Conservation (phyloP, 2,797 vertebrate genomes). For the Cuniculus paca region DNA sequence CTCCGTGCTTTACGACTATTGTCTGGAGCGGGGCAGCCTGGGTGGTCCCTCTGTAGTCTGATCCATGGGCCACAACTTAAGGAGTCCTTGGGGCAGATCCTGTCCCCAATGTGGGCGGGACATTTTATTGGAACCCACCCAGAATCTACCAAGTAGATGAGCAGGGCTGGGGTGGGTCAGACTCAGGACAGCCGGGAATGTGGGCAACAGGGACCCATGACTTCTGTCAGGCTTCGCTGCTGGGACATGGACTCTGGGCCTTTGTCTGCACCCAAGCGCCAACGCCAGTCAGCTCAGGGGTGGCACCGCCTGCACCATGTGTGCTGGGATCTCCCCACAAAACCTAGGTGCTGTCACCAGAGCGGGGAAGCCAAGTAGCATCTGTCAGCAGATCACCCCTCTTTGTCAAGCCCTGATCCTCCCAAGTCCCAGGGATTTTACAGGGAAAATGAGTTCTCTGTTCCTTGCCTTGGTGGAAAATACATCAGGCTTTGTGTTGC, state of each 20-base stretch:
- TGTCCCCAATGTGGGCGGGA: accelerated
- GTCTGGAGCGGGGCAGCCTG: not conserved
- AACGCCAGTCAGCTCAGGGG: not conserved
- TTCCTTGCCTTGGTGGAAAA: not conserved
- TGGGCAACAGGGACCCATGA: accelerated
- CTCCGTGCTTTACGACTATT: accelerated
- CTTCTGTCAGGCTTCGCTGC: accelerated
- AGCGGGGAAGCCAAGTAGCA: not conserved
- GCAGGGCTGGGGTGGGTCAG: not conserved
- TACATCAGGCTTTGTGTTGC: not conserved
- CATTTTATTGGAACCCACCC: not conserved
- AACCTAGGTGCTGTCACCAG: not conserved
- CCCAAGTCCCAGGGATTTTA: not conserved
- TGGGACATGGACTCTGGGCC: not conserved
- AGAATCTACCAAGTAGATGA: not conserved
- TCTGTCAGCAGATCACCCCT: not conserved
- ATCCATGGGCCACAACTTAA: not conserved
- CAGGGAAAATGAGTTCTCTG: not conserved
- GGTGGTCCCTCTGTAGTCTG: not conserved
- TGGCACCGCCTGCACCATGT: no score
- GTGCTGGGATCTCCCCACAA: not conserved
- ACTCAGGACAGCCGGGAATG: not conserved
- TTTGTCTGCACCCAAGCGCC: not conserved
- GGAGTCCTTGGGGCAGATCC: not conserved
- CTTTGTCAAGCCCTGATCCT: not conserved